Evolutionary conservation across 2,888 invertebrate species (phyloP).

Genomic region (Pristionchus entomophagus): DNA sequence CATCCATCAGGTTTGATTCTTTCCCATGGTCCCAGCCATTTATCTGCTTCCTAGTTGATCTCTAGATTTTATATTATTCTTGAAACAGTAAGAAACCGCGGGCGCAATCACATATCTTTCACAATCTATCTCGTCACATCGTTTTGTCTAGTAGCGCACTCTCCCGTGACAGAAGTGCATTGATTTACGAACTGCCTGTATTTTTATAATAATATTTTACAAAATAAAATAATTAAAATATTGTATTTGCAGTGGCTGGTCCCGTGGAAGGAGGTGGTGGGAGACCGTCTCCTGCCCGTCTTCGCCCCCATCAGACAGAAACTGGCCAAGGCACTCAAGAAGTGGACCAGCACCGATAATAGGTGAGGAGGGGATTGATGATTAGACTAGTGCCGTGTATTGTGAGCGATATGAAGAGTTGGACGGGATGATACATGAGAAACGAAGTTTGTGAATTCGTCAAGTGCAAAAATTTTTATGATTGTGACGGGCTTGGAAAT

Average conservation of each 20-base stretch:
- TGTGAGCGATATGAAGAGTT: no score
- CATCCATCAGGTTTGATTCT: conserved; percentile 88
- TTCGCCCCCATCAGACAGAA: conserved; percentile 90
- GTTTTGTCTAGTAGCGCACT: no score
- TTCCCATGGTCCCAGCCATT: no score
- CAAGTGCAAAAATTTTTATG: no score
- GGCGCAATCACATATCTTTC: no score
- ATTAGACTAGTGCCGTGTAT: no score
- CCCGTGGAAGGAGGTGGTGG: conserved; percentile 92
- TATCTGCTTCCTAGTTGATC: not conserved
- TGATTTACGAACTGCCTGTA: not conserved
- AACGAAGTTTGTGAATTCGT: no score
- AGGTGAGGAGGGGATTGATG: conserved; percentile 12
- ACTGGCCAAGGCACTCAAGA: conserved; percentile 55
- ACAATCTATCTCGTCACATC: no score
- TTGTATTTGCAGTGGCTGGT: conserved; percentile 99
- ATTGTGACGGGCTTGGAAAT: no score
- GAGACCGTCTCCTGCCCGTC: conserved; percentile 81
- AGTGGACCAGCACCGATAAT: conserved; percentile 87
- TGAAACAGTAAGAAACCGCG: not conserved
- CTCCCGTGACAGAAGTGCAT: conserved; percentile 76
- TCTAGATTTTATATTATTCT: not conserved
- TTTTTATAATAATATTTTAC: not conserved
- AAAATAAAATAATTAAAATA: not conserved
- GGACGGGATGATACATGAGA: no score